phyloP scores from a whole-genome alignment of 1,140 invertebrate species.

The Ceratoteleas bidentatus region DNA sequence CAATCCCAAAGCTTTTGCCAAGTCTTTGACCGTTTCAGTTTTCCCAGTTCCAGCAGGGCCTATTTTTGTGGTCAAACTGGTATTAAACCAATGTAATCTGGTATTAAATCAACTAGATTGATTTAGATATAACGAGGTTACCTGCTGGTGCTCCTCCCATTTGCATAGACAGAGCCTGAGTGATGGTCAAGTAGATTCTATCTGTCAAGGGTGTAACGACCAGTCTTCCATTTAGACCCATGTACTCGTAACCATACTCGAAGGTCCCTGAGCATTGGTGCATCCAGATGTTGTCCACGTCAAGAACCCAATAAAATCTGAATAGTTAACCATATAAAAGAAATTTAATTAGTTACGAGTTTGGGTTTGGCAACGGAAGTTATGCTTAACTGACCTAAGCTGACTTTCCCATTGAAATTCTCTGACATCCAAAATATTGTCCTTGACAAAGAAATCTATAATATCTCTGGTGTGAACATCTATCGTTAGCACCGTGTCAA shows the following conservation, averaged over 20 bases:
- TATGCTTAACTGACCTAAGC: constrained; percentile 83
- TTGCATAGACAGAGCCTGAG: constrained; percentile 93
- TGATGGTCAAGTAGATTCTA: constrained; percentile 94
- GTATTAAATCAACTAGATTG: too few relatives aligned
- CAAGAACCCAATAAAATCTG: constrained; percentile 93
- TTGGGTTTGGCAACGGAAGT: background rate
- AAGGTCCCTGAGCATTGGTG: constrained; percentile 93
- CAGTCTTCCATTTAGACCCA: constrained; percentile 94
- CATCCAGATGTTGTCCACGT: constrained; percentile 90
- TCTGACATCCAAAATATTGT: constrained; percentile 90
- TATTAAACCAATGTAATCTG: too few relatives aligned
- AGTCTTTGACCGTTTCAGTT: constrained; percentile 94
- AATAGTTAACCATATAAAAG: background rate
- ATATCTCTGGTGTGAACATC: constrained; percentile 95
- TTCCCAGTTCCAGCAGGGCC: constrained; percentile 93
- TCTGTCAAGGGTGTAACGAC: constrained; percentile 96
- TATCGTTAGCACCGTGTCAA: constrained; percentile 92
- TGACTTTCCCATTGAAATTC: constrained; percentile 97
- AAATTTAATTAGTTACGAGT: background rate
- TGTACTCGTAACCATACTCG: constrained; percentile 96
- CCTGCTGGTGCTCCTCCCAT: constrained; percentile 93
- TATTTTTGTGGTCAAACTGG: too few relatives aligned
- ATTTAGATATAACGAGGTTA: too few relatives aligned
- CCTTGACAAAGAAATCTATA: constrained; percentile 91
- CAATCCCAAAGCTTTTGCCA: constrained; percentile 93